A percentile compares a stretch with the other conserved stretches of the same genome.
These are phyloP conservation scores for Halisarca cf. caerulea DNA, from an alignment of 37 sponge, comb jelly and placozoan genomes.

Conservation along the genomic window DNA sequence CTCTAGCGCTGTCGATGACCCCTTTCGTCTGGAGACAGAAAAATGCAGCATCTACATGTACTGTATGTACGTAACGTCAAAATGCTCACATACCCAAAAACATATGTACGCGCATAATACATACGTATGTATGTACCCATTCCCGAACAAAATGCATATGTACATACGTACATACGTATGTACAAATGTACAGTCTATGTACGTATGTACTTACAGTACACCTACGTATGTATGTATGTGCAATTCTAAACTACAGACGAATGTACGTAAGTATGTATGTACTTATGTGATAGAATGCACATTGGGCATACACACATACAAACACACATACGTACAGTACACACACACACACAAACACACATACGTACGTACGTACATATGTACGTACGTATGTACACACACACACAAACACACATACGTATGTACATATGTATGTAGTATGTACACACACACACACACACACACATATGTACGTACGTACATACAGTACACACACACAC, in stretches of 20 bases:
- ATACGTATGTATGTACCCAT: not conserved
- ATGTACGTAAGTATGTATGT: conserved; percentile 26
- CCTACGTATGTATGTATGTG: too few relatives aligned
- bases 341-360: too few relatives aligned
- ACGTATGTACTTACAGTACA: too few relatives aligned
- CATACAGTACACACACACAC: not conserved
- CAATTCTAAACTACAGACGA: conserved; percentile 6
- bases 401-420: too few relatives aligned
- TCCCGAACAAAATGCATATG: not conserved
- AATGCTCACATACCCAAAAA: not conserved
- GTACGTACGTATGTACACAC: too few relatives aligned
- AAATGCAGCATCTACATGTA: too few relatives aligned
- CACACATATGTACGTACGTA: not conserved
- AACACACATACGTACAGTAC: too few relatives aligned
- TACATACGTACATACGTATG: too few relatives aligned
- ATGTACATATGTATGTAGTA: not conserved
- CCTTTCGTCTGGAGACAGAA: not conserved
- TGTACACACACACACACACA: conserved; percentile 15
- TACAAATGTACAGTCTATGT: too few relatives aligned
- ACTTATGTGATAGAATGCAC: not conserved
- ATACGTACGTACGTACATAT: too few relatives aligned
- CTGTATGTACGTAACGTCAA: too few relatives aligned
- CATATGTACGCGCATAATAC: not conserved
- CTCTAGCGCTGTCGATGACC: conserved; percentile 4
- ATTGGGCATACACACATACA: not conserved